Conservation (phyloP, 2,797 vertebrate genomes). For the Botia kubotai region DNA sequence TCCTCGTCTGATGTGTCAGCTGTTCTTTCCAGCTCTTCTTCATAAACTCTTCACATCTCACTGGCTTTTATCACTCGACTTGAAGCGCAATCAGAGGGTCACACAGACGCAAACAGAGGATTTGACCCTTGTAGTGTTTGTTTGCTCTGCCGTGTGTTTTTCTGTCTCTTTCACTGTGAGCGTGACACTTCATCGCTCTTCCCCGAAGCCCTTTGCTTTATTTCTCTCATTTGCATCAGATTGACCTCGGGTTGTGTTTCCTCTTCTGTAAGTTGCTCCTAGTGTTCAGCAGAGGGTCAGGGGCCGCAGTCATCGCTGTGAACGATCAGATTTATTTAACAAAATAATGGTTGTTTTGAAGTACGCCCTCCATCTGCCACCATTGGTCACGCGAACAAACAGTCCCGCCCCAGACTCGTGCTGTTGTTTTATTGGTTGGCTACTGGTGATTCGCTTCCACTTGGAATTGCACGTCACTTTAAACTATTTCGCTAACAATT, state of each 20-base stretch:
- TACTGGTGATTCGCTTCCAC: too few species aligned
- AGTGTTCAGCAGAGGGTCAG: too few species aligned
- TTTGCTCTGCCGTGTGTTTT: neutral
- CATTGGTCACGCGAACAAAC: too few species aligned
- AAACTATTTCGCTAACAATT: too few species aligned
- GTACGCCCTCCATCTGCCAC: too few species aligned
- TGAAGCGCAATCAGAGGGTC: conserved; percentile 6
- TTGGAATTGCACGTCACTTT: too few species aligned
- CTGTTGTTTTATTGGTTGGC: too few species aligned
- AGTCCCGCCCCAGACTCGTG: too few species aligned
- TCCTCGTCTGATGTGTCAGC: conserved; percentile 38
- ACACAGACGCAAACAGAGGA: neutral
- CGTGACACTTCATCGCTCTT: neutral
- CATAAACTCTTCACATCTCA: conserved; percentile 20
- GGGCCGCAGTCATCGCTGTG: too few species aligned
- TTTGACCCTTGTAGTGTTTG: neutral
- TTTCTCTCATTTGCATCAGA: conserved; percentile 33
- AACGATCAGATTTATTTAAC: too few species aligned
- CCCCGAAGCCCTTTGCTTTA: neutral
- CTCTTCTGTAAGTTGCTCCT: neutral
- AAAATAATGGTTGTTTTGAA: too few species aligned
- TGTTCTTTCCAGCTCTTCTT: conserved; percentile 13
- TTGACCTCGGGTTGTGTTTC: conserved; percentile 19
- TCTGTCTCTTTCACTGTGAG: neutral
- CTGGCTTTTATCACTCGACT: conserved; percentile 19